Percentiles rank a stretch among this genome's conserved stretches.
Conservation (phyloP, 2,888 invertebrate genomes). For the Thera obeliscata region DNA sequence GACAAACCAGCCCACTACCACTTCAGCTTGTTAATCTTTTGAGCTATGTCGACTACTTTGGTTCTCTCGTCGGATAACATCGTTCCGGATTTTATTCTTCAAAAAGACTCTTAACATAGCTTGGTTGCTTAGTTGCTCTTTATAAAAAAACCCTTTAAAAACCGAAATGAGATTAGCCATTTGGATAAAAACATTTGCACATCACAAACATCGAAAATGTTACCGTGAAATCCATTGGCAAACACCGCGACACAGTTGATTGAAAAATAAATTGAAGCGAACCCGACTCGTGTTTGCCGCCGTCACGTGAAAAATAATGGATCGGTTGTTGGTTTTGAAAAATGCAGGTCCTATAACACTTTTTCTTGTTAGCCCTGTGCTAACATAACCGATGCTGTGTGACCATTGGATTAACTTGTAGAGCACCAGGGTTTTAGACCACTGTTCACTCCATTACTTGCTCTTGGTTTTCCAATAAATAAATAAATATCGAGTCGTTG, state of each 20-base stretch:
- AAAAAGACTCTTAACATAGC: no score
- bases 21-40: no score
- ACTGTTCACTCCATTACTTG: no score
- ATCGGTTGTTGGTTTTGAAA: constrained; percentile 9
- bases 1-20: no score
- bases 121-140: no score
- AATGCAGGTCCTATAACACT: not conserved
- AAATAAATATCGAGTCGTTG: no score
- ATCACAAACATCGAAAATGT: constrained; percentile 10
- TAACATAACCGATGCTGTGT: not conserved
- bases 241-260: constrained; percentile 50
- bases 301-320: constrained; percentile 19
- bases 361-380: not conserved
- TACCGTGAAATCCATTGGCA: constrained; percentile 36
- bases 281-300: constrained; percentile 35
- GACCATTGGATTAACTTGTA: not conserved
- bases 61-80: no score
- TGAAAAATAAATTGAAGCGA: constrained; percentile 61
- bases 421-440: no score
- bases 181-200: constrained; percentile 20
- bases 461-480: no score
- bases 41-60: no score
- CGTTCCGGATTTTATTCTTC: no score
- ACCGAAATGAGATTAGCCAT: constrained; percentile 14
- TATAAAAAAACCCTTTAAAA: no score